These are phyloP conservation scores for Cebus imitator DNA, from an alignment of 2,113 vertebrate genomes.

Conservation along the genomic window DNA sequence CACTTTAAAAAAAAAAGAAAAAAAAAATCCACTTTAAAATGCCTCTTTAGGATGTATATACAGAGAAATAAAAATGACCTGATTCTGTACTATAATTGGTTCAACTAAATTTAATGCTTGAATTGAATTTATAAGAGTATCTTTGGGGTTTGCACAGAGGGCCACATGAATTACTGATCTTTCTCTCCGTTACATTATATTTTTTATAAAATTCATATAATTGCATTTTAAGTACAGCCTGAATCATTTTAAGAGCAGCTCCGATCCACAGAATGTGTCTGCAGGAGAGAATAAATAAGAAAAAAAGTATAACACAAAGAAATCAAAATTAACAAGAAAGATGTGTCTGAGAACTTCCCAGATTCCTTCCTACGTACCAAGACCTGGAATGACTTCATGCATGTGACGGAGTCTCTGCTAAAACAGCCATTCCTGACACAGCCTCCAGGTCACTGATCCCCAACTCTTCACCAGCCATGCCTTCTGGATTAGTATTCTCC, in stretches of 20 bases:
- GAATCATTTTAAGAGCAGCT: conserved; percentile 39
- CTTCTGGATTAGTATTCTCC: neutral
- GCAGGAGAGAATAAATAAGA: conserved; percentile 1
- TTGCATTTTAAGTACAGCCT: conserved; percentile 31
- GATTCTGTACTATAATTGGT: neutral
- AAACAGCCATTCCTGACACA: neutral
- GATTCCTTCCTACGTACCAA: neutral
- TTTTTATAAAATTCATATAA: conserved; percentile 12
- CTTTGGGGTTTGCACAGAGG: neutral
- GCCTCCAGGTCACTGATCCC: neutral
- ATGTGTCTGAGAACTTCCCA: rapidly evolving
- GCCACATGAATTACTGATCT: conserved; percentile 7
- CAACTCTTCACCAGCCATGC: neutral
- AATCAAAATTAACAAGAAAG: conserved; percentile 44
- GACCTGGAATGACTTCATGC: neutral
- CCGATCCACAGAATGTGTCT: conserved; percentile 36
- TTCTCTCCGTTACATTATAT: neutral
- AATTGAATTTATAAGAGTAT: conserved; percentile 25
- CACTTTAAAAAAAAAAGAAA: neutral
- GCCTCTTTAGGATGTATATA: neutral
- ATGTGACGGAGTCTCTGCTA: neutral
- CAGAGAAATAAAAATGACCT: conserved; percentile 32
- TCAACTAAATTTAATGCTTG: conserved; percentile 25
- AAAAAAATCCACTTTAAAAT: conserved; percentile 37
- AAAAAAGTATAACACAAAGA: neutral